Evolutionary conservation across 2,113 vertebrate genomes (phyloP).

Genomic region (Ifrita kowaldi): DNA sequence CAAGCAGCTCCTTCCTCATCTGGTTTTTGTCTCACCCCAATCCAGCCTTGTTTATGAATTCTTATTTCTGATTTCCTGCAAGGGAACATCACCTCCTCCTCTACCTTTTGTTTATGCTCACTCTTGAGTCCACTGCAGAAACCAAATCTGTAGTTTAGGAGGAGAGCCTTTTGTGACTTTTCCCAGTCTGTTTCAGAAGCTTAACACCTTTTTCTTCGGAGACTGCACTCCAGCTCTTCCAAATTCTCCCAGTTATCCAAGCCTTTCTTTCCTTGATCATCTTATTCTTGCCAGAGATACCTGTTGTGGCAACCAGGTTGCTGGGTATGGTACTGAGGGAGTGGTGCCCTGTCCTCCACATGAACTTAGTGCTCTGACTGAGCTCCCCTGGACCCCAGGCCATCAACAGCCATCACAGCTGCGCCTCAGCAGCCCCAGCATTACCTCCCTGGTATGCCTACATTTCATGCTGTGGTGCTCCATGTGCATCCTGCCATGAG

Average conservation of each 20-base stretch:
- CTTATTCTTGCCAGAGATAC: neutral
- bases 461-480: neutral
- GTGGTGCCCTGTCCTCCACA: neutral
- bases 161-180: neutral
- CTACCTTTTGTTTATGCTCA: neutral
- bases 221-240: neutral
- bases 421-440: neutral
- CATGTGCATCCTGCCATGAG: neutral
- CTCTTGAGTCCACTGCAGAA: neutral
- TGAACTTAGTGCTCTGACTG: neutral
- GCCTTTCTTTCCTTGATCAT: neutral
- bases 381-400: neutral
- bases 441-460: no score
- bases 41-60: neutral
- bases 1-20: neutral
- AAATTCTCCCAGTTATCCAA: neutral
- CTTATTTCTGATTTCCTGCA: neutral
- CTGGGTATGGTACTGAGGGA: neutral
- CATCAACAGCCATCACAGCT: neutral
- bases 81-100: neutral
- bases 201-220: neutral
- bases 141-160: neutral
- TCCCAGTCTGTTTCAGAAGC: neutral
- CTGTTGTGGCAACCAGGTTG: neutral
- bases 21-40: neutral